Conservation (phyloP, 2,888 invertebrate species). For the Lasioglossum villosulum region DNA sequence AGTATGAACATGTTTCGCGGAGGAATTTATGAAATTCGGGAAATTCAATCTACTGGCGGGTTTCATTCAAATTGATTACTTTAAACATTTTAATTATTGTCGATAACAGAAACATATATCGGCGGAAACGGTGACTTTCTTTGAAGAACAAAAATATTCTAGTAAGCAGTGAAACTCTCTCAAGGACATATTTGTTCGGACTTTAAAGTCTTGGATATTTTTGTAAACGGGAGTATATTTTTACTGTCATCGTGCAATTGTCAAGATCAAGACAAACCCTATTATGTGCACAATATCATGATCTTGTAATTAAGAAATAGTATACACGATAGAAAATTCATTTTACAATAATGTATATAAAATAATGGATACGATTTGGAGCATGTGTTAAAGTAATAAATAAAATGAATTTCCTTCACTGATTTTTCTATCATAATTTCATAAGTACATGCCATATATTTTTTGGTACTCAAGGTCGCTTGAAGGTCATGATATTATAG, state of each 20-base stretch:
- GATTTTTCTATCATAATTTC: not conserved
- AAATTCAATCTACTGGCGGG: not conserved
- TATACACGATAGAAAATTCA: not conserved
- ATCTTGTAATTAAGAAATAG: not conserved
- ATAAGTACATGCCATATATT: not conserved
- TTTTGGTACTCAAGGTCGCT: not conserved
- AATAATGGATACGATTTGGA: no score
- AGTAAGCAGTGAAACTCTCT: not conserved
- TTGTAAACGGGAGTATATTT: not conserved
- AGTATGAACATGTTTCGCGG: constrained; percentile 29
- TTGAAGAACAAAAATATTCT: not conserved
- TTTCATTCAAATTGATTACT: not conserved
- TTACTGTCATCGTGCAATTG: not conserved
- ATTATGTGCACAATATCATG: not conserved
- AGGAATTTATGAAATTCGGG: constrained; percentile 28
- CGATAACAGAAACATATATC: not conserved
- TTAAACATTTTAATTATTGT: not conserved
- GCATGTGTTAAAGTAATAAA: no score
- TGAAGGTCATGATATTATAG: not conserved
- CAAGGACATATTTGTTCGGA: not conserved
- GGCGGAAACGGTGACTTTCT: not conserved
- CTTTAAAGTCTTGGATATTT: not conserved
- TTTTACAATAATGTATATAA: no score
- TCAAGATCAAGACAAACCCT: not conserved
- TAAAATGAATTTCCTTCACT: not conserved